Conservation (phyloP, 2,113 vertebrate genomes). For the Antennarius striatus region DNA sequence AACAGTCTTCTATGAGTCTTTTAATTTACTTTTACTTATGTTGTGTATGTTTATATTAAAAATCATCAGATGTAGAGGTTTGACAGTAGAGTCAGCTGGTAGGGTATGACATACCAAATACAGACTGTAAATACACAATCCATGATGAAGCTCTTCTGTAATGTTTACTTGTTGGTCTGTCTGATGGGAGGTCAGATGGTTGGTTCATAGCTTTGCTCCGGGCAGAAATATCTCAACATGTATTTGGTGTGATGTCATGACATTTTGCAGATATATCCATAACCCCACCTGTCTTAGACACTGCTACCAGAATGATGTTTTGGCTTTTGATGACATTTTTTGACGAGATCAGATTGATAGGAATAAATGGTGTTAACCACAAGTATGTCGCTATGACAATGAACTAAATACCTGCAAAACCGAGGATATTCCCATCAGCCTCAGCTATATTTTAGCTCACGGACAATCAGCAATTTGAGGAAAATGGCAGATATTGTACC, state of each 20-base stretch:
- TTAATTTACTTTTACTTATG: background rate
- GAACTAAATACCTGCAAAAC: background rate
- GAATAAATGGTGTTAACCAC: no score
- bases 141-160: background rate
- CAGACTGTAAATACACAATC: background rate
- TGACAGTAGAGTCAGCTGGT: background rate
- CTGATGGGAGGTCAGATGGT: background rate
- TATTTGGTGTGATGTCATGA: background rate
- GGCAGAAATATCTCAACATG: background rate
- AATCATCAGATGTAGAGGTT: conserved; percentile 2
- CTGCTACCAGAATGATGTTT: background rate
- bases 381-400: background rate
- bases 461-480: no score
- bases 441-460: no score
- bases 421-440: no score
- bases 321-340: background rate
- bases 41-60: background rate
- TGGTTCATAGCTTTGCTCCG: background rate
- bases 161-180: no score
- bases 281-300: background rate
- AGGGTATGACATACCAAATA: no score
- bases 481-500: no score
- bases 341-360: background rate
- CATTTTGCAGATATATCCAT: background rate
- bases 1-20: background rate